Conservation (phyloP, 2,113 vertebrate species). For the Eonycteris spelaea region DNA sequence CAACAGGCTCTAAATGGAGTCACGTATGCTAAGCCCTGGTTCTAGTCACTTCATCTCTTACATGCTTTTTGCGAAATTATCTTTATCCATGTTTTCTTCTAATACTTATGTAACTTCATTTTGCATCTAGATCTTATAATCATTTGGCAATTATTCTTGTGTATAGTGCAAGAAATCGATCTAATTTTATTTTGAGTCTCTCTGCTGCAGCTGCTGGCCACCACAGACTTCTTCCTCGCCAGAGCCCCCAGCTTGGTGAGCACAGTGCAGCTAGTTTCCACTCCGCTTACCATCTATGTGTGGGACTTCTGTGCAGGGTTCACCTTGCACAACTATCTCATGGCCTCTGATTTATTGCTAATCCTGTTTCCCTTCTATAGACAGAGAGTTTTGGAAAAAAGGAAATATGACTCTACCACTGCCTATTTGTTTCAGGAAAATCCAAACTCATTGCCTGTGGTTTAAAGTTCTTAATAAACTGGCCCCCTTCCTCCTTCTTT, state of each 20-base stretch:
- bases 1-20: background rate
- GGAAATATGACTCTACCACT: background rate
- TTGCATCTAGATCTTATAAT: background rate
- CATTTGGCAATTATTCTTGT: background rate
- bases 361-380: background rate
- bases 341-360: background rate
- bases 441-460: background rate
- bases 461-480: background rate
- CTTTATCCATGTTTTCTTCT: background rate
- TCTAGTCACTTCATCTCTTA: background rate
- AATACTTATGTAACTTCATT: background rate
- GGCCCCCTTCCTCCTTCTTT: background rate
- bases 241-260: background rate
- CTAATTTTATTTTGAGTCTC: background rate
- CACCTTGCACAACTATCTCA: background rate
- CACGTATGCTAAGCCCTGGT: background rate
- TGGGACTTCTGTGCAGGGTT: background rate
- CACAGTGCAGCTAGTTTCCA: accelerated
- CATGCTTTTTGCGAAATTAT: background rate
- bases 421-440: background rate
- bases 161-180: background rate
- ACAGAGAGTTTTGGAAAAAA: background rate
- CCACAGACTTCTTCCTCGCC: background rate
- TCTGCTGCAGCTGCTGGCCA: background rate
- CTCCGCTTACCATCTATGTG: too few species aligned